phyloP scores from a whole-genome alignment of 2,888 invertebrate species.

The Coelopa pilipes region DNA sequence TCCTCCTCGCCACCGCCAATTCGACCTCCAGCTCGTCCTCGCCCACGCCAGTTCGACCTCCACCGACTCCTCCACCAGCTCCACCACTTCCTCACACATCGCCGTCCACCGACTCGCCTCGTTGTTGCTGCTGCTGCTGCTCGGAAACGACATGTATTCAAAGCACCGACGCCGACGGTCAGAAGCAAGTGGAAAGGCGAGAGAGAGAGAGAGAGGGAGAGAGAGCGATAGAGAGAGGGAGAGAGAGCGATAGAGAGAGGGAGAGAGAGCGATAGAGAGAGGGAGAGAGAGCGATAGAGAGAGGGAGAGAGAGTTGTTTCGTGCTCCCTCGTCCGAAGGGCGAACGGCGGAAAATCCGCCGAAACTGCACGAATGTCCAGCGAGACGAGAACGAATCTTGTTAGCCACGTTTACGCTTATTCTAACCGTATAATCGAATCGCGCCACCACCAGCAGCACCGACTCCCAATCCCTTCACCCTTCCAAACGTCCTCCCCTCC shows the following conservation, averaged over 20 bases:
- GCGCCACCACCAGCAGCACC: neutral
- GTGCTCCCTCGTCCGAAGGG: slow-evolving; percentile 35
- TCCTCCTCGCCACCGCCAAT: neutral
- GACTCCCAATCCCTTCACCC: neutral
- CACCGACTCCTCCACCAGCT: slow-evolving; percentile 31
- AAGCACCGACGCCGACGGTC: slow-evolving; percentile 38
- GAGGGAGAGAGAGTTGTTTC: too few relatives aligned
- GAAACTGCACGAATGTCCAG: slow-evolving; percentile 24
- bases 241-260: too few relatives aligned
- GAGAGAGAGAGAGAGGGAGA: too few relatives aligned
- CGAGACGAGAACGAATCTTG: slow-evolving; percentile 53
- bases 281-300: too few relatives aligned
- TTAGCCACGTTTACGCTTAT: slow-evolving; percentile 63
- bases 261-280: too few relatives aligned
- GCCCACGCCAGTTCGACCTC: neutral
- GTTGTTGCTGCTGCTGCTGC: slow-evolving; percentile 17
- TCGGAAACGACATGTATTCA: slow-evolving; percentile 43
- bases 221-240: too few relatives aligned
- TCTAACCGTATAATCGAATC: slow-evolving; percentile 42
- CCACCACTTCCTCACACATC: neutral
- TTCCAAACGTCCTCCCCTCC: too few relatives aligned
- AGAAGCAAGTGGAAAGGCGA: slow-evolving; percentile 34
- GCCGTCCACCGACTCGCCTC: neutral
- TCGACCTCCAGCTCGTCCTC: slow-evolving; percentile 13
- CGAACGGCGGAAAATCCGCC: slow-evolving; percentile 44